Conservation (phyloP, 2,113 vertebrate species). For the Zosterops borbonicus region DNA sequence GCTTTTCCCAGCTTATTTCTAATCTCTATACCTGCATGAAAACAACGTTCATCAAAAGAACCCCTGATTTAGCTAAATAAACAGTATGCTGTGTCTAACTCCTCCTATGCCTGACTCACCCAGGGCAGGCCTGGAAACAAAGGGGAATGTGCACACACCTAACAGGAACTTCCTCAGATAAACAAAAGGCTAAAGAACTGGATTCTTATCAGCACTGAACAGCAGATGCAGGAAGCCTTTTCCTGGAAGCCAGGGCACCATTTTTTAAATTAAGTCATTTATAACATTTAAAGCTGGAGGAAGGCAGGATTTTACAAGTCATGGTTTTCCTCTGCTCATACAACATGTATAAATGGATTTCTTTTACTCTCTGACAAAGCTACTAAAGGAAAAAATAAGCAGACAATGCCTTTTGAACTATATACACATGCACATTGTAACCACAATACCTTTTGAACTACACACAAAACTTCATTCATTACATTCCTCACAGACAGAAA, state of each 20-base stretch:
- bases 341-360: constrained; percentile 6
- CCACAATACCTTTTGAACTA: constrained; percentile 18
- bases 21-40: constrained; percentile 28
- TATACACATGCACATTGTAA: neutral
- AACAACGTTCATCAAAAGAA: constrained; percentile 29
- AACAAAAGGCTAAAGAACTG: constrained; percentile 77
- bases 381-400: constrained; percentile 38
- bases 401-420: constrained; percentile 44
- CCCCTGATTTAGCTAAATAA: constrained; percentile 52
- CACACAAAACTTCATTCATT: constrained; percentile 49
- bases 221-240: constrained; percentile 81
- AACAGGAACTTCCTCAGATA: constrained; percentile 86
- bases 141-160: constrained; percentile 81
- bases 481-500: neutral
- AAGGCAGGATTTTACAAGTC: constrained; percentile 53
- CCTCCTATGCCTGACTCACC: constrained; percentile 47
- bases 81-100: constrained; percentile 50
- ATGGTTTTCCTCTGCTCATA: constrained; percentile 24
- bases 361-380: constrained; percentile 27
- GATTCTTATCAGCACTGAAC: constrained; percentile 79
- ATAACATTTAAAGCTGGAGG: constrained; percentile 58
- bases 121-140: constrained; percentile 74
- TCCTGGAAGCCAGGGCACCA: constrained; percentile 72
- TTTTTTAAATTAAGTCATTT: constrained; percentile 64
- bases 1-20: constrained; percentile 12